These are phyloP conservation scores for Garrulus glandarius DNA, from an alignment of 2,797 vertebrate species.

Conservation along the genomic window DNA sequence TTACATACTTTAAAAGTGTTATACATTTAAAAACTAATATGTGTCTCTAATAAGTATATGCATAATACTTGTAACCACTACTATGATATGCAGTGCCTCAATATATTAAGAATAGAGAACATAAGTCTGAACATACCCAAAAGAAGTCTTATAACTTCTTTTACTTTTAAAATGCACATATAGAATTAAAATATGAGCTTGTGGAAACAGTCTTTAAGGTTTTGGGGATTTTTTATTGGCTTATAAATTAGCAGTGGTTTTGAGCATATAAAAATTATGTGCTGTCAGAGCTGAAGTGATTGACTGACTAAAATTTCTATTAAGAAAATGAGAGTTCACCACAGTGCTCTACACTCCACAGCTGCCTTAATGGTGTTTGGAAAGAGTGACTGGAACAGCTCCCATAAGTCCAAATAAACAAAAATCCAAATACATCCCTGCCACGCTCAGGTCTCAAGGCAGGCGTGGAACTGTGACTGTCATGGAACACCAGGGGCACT, in stretches of 20 bases:
- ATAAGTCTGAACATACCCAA: background rate
- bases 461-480: background rate
- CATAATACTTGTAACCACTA: accelerated
- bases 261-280: background rate
- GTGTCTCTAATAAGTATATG: background rate
- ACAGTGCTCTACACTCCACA: background rate
- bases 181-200: background rate
- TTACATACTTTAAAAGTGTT: background rate
- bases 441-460: accelerated
- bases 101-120: background rate
- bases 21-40: background rate
- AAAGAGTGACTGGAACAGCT: background rate
- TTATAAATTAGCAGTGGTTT: background rate
- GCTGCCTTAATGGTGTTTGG: background rate
- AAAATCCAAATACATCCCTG: background rate
- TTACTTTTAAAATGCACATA: accelerated
- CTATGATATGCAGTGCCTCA: background rate
- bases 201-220: background rate
- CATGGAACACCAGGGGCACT: background rate
- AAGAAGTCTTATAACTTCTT: background rate
- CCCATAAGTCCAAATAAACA: accelerated
- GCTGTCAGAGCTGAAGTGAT: background rate
- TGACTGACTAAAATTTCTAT: background rate
- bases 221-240: background rate
- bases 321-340: background rate